Base-by-base conservation (phyloP, 2,113 vertebrate species). In the Amia ocellicauda region DNA sequence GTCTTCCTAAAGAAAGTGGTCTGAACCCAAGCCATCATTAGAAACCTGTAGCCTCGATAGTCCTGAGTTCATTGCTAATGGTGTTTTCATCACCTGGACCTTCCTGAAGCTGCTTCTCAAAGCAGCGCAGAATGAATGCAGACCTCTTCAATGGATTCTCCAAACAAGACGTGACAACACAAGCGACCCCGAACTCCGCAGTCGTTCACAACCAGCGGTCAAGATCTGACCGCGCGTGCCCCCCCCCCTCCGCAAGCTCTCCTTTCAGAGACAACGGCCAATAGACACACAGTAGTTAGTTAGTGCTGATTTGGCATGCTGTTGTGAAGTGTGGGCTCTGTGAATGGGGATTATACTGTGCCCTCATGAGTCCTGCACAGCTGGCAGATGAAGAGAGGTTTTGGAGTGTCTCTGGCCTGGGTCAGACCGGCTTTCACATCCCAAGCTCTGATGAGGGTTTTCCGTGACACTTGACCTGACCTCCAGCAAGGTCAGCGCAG, bases 401-500 rank as follows among this genome's bases (percentile, higher is more conserved):
- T 40, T 11, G 42, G 52, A 41, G 31, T 52, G 36, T 41, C 20
- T 19, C 9, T 41, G 56, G 8, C 29, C 42, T 24, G 14, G 20
- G 41, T 45, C 55, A 66, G 63, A 55, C 57, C 41, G 24, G 19
- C 42, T 42, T 27, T 20, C 54, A 17, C 20, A 47, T 47, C n/a
- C 43, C 4, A 47, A 14, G 43, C 8, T 16, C 14, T 59, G 56
- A 29, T 40, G 54, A 58, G 27, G 19, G 16, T 57, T 53, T 26
- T 7, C 7, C 22, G 14, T 49, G 54, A 64, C 54, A 52, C 13
- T 4, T 47, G 53, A 58, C 22, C 45, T 40, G 20, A 59, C 56
- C 63, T 22, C 42, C 7, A 24, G 7, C 8, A 5, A 23, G 28
- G 49, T 22, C 62, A 42, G 26, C 19, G 22, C 7, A 23, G 10